Base-by-base conservation (phyloP, 2,797 vertebrate genomes). In the Anniella stebbinsi region DNA sequence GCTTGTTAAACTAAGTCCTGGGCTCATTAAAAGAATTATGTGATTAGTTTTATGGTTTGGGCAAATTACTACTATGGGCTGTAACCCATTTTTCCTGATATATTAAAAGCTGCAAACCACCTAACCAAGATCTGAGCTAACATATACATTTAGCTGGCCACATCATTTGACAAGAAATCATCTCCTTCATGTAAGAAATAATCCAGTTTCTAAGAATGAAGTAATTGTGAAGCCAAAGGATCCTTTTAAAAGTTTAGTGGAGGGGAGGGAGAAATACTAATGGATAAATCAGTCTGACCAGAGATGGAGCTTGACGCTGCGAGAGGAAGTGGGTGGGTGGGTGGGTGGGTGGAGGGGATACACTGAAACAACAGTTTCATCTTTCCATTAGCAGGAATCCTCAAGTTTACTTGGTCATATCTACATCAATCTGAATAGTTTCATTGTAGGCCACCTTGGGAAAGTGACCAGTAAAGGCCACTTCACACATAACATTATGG, bases 1-100 rank as follows among this genome's bases (percentile, higher is more conserved):
- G 87, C 93, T 66, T 81, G 45, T 76, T 85, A 81, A 91, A 78
- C 18, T 57, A 87, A 81, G 60, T 28, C 84, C 48, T 73, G 33
- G 38, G 45, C 87, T 82, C 86, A 85, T 67, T 67, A 89, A 87
- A 48, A 91, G 84, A 93, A 38, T 66, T 73, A 78, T 57, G 70
- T 51, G 84, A 81, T 60, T 91, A 66, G 77, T 60, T 73, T 86
- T 1, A 48, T 0, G 70, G 54, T 67, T 51, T 88, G 88, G 89
- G 6, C 67, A 92, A 88, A 77, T 70, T 88, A 4, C 7, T 57
- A 41, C 30, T 33, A 86, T 75, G 60, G 54, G 54, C 36, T 84
- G 60, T 89, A 92, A 91, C 57, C 70, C 66, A 77, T 30, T 28
- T 66, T 36, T 63, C 76, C 54, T 90, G 41, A 82, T 51, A 10